A percentile compares a stretch with the other conserved stretches of the same genome.
Evolutionary conservation across 2,888 invertebrate genomes (phyloP).

Genomic region (Acanthacorydalis orientalis): DNA sequence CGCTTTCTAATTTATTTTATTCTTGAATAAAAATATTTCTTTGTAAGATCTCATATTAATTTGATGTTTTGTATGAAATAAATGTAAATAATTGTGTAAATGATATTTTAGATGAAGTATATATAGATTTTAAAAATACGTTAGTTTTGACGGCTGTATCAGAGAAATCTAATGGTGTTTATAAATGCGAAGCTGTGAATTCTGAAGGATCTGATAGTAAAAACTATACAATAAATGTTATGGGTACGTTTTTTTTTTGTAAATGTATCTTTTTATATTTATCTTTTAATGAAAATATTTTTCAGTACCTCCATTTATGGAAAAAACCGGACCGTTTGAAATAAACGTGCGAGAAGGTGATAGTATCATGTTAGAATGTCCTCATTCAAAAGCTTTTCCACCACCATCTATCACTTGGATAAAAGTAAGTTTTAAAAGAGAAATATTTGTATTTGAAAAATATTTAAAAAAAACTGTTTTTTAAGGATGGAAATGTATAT

Average conservation of each 20-base stretch:
- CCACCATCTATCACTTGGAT: slow-evolving; percentile 14
- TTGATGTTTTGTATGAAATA: too few species aligned
- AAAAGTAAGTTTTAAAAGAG: slow-evolving; percentile 10
- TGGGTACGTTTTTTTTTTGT: slow-evolving; percentile 14
- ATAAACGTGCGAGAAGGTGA: slow-evolving; percentile 13
- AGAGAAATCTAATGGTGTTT: slow-evolving; percentile 32
- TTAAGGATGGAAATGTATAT: not conserved
- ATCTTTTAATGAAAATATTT: slow-evolving; percentile 1
- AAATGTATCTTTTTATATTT: not conserved
- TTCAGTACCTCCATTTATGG: slow-evolving; percentile 13
- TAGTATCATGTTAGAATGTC: slow-evolving; percentile 15
- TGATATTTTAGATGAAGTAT: too few species aligned
- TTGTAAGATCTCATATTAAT: too few species aligned
- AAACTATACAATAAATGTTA: slow-evolving; percentile 15
- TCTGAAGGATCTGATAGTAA: slow-evolving; percentile 26
- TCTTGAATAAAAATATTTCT: too few species aligned
- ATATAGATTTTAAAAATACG: slow-evolving; percentile 11
- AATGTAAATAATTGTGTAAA: too few species aligned
- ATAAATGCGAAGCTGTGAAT: slow-evolving; percentile 39
- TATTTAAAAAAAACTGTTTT: not conserved
- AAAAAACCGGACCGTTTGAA: slow-evolving; percentile 5
- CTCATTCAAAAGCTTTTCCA: slow-evolving; percentile 13
- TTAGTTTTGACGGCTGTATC: slow-evolving; percentile 26
- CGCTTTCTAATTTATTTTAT: too few species aligned
- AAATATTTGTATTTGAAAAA: too few species aligned